phyloP scores from a whole-genome alignment of 2,113 vertebrate genomes.

The Apeltes quadracus region DNA sequence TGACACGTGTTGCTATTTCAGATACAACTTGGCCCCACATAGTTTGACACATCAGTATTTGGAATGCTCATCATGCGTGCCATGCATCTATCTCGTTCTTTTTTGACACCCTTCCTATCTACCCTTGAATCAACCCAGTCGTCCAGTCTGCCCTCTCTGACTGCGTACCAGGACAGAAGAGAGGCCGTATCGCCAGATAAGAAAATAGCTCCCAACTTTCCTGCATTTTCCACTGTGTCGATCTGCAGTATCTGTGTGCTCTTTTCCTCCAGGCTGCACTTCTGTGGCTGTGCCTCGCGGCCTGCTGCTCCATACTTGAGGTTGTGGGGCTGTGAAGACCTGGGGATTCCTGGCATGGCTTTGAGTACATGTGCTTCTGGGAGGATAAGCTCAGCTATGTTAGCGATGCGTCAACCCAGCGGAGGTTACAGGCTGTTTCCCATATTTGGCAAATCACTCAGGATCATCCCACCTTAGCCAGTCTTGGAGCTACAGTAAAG shows the following conservation, averaged over 20 bases:
- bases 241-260: constrained; percentile 10
- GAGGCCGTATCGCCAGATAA: constrained; percentile 11
- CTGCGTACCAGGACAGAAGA: constrained; percentile 36
- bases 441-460: constrained; percentile 76
- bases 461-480: constrained; percentile 53
- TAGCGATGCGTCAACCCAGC: constrained; percentile 66
- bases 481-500: constrained; percentile 52
- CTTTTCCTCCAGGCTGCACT: constrained; percentile 21
- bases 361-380: constrained; percentile 68
- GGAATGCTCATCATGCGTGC: constrained; percentile 53
- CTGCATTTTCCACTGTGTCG: constrained; percentile 26
- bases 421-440: constrained; percentile 69
- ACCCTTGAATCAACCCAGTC: constrained; percentile 49
- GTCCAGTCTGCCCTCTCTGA: constrained; percentile 27
- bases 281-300: constrained; percentile 47
- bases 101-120: constrained; percentile 33
- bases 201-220: constrained; percentile 18
- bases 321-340: constrained; percentile 21
- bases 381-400: constrained; percentile 75
- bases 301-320: constrained; percentile 35
- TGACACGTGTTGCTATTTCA: constrained; percentile 30
- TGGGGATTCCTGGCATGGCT: constrained; percentile 67
- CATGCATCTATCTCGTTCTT: constrained; percentile 31
- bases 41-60: constrained; percentile 52
- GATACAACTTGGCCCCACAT: constrained; percentile 29